A percentile compares a stretch with the other conserved stretches of the same genome.
Conservation (phyloP, 2,888 invertebrate species). For the Sarcophaga rosellei region DNA sequence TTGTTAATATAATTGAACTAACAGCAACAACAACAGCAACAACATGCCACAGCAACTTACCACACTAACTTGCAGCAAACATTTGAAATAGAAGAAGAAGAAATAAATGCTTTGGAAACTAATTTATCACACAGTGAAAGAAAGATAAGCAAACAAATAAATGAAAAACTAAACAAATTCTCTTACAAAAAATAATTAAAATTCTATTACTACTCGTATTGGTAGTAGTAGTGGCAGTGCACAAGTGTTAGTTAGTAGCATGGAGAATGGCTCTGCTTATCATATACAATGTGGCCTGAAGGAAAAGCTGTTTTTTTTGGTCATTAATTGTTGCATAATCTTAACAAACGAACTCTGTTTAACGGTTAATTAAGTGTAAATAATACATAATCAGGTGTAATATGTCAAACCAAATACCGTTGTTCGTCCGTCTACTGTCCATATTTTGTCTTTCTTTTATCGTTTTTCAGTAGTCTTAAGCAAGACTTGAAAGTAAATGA, state of each 20-base stretch:
- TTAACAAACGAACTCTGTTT: not conserved
- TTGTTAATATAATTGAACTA: slow-evolving; percentile 65
- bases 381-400: slow-evolving; percentile 65
- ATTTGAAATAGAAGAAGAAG: not conserved
- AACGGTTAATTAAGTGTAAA: slow-evolving; percentile 55
- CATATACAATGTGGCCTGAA: not conserved
- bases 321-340: slow-evolving; percentile 19
- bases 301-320: slow-evolving; percentile 54
- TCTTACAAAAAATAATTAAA: slow-evolving; percentile 4
- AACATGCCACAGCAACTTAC: not conserved
- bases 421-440: not conserved
- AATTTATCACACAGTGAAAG: slow-evolving; percentile 45
- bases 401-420: slow-evolving; percentile 42
- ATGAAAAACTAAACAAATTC: not conserved
- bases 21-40: slow-evolving; percentile 52
- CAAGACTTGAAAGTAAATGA: slow-evolving; percentile 60
- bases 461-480: not conserved
- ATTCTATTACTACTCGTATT: too few relatives aligned
- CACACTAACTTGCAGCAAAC: slow-evolving; percentile 22
- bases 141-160: slow-evolving; percentile 21
- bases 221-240: not conserved
- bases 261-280: slow-evolving; percentile 32
- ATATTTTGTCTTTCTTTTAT: not conserved
- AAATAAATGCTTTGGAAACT: slow-evolving; percentile 45
- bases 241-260: slow-evolving; percentile 28